A percentile compares a stretch with the other conserved stretches of the same genome.
Evolutionary conservation across 64 coral and sea anemone species (phyloP).

Genomic region (Actinia equina): DNA sequence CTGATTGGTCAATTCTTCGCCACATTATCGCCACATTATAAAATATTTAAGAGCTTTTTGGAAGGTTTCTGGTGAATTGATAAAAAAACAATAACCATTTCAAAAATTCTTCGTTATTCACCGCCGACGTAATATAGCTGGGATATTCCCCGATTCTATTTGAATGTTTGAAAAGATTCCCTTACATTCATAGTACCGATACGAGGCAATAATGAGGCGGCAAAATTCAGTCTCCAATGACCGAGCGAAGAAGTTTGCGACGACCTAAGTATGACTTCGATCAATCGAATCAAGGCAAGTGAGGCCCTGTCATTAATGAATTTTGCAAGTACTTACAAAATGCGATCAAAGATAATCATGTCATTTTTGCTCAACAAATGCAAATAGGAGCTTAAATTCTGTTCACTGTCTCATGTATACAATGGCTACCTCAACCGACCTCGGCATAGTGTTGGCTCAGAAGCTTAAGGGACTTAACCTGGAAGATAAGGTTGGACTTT

Average conservation of each 20-base stretch:
- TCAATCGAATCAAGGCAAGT: not conserved
- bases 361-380: conserved; percentile 12
- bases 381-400: not conserved
- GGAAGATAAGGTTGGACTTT: not conserved
- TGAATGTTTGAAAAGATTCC: not conserved
- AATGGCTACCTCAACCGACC: not conserved
- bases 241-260: not conserved
- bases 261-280: not conserved
- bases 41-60: conserved; percentile 3
- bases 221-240: not conserved
- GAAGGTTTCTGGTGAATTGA: not conserved
- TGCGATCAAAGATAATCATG: conserved; percentile 16
- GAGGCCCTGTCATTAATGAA: not conserved
- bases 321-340: not conserved
- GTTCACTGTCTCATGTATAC: not conserved
- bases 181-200: not conserved
- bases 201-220: not conserved
- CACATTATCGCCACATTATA: conserved; percentile 22
- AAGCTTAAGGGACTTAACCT: not conserved
- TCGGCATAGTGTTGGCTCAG: not conserved
- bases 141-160: not conserved
- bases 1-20: not conserved
- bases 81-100: not conserved
- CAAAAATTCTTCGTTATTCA: not conserved
- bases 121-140: not conserved